Percentiles rank a stretch among this genome's conserved stretches.
phyloP scores from a whole-genome alignment of 2,888 invertebrate species.

The Acleris holmiana region DNA sequence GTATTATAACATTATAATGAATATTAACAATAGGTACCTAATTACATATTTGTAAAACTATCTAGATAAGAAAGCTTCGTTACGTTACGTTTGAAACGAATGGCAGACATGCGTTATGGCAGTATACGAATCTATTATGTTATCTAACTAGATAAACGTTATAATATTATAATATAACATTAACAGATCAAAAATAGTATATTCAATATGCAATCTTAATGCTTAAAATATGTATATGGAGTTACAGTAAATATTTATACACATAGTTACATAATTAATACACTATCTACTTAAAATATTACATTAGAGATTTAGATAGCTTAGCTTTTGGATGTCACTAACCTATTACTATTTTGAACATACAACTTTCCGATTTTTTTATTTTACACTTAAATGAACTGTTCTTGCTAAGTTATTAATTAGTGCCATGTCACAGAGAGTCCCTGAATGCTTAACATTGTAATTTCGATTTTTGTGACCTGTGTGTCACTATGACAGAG shows the following conservation, averaged over 20 bases:
- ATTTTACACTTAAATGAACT: no score
- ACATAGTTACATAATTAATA: slow-evolving; percentile 17
- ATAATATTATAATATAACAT: slow-evolving; percentile 33
- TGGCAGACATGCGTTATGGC: slow-evolving; percentile 12
- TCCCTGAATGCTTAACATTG: no score
- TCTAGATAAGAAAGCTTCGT: not conserved
- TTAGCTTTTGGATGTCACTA: no score
- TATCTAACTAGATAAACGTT: not conserved
- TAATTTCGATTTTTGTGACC: no score
- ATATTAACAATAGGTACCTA: no score
- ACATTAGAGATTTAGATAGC: not conserved
- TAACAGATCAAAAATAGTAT: slow-evolving; percentile 21
- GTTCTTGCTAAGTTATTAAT: no score
- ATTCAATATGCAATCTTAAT: slow-evolving; percentile 2
- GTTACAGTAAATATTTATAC: slow-evolving; percentile 5
- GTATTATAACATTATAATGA: no score
- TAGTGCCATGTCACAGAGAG: no score
- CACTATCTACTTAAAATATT: slow-evolving; percentile 23
- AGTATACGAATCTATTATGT: slow-evolving; percentile 13
- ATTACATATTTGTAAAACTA: not conserved
- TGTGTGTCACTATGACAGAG: no score
- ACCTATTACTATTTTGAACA: no score
- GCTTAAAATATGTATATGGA: slow-evolving; percentile 15
- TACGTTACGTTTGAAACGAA: not conserved
- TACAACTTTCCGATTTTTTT: no score